A percentile compares a stretch with the other conserved stretches of the same genome.
Conservation (phyloP, 1,140 invertebrate species). For the Drosophila guanche region DNA sequence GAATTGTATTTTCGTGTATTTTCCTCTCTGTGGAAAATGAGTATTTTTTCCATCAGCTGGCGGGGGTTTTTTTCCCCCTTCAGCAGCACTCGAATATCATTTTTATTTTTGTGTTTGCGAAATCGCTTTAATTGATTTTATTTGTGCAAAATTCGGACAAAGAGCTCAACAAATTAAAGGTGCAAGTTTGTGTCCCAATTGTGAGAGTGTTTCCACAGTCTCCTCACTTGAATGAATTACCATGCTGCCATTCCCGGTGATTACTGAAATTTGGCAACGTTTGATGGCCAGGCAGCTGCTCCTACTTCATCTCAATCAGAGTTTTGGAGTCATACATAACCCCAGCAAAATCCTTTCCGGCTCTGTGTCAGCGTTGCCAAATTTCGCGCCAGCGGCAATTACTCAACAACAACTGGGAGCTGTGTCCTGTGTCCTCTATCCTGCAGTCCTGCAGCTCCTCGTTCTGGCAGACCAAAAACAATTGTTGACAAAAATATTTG, state of each 20-base stretch:
- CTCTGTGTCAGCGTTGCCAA: slow-evolving; percentile 52
- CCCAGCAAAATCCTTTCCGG: slow-evolving; percentile 48
- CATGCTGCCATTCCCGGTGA: slow-evolving; percentile 1
- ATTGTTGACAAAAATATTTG: slow-evolving; percentile 73
- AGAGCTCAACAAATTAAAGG: background rate
- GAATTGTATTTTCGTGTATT: slow-evolving; percentile 23
- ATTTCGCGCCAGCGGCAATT: slow-evolving; percentile 58
- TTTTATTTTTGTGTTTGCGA: slow-evolving; percentile 1
- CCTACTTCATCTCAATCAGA: slow-evolving; percentile 47
- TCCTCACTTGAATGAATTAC: background rate
- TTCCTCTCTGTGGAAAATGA: slow-evolving; percentile 2
- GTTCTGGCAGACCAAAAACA: slow-evolving; percentile 51
- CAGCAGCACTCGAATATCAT: slow-evolving; percentile 22
- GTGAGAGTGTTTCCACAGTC: background rate
- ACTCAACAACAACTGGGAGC: slow-evolving; percentile 54
- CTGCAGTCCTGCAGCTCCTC: slow-evolving; percentile 12
- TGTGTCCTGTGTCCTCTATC: slow-evolving; percentile 11
- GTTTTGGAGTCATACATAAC: slow-evolving; percentile 50
- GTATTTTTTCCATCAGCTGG: slow-evolving; percentile 19
- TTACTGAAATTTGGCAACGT: slow-evolving; percentile 24
- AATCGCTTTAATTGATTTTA: slow-evolving; percentile 39
- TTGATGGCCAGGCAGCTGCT: slow-evolving; percentile 43
- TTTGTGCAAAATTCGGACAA: slow-evolving; percentile 38
- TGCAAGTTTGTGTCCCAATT: background rate
- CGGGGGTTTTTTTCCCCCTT: slow-evolving; percentile 3